Evolutionary conservation across 1,140 invertebrate genomes (phyloP).

Genomic region (Trachymyrmex septentrionalis): DNA sequence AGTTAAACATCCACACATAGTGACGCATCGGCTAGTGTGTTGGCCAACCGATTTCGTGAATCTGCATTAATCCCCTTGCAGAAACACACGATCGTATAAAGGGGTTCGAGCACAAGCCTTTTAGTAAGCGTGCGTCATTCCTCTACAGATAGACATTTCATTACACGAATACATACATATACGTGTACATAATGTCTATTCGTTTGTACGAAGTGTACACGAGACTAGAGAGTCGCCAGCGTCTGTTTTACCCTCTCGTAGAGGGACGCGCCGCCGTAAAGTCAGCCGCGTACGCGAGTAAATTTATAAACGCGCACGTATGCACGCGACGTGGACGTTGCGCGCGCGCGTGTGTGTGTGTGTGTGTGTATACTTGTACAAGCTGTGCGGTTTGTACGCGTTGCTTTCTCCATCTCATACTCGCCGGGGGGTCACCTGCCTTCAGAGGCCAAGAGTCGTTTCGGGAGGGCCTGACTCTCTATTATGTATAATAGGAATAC

Average conservation of each 20-base stretch:
- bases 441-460: constrained; percentile 66
- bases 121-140: constrained; percentile 19
- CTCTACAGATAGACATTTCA: constrained; percentile 20
- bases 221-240: not conserved
- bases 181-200: not conserved
- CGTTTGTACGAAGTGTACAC: not conserved
- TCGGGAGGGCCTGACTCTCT: constrained; percentile 68
- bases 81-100: not conserved
- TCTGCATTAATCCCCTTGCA: not conserved
- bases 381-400: constrained; percentile 6
- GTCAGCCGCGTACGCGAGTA: constrained; percentile 23
- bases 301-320: constrained; percentile 46
- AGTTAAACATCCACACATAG: not conserved
- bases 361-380: not conserved
- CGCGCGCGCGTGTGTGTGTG: no score
- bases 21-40: not conserved
- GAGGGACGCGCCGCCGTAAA: constrained; percentile 8
- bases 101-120: not conserved
- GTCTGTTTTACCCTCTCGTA: not conserved
- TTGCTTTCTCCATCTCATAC: constrained; percentile 19
- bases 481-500: constrained; percentile 80
- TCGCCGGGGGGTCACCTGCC: constrained; percentile 62
- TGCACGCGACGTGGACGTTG: not conserved
- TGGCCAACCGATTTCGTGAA: not conserved
- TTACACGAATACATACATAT: not conserved